Evolutionary conservation across 2,113 vertebrate genomes (phyloP), one percentile per base, ranked within the genome.

Genomic region (Xenopus laevis): DNA sequence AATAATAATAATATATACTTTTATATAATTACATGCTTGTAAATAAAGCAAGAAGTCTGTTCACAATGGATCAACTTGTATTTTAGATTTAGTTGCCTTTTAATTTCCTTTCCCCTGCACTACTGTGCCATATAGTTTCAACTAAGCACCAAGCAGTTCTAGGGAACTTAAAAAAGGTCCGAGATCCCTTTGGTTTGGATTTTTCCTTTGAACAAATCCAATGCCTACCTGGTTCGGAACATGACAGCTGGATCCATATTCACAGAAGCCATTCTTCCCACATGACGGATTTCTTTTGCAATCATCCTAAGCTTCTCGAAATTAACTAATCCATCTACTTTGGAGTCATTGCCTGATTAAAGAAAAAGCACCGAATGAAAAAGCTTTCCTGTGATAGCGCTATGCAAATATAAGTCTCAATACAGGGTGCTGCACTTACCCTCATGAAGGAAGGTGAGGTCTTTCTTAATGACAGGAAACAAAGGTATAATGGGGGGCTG

Each of bases 281-380:
- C 97, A 0, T 99, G 97, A 50, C 96, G 92, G 16, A 99, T 98
- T 87, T 99, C 97, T 87, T 98, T 99, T 11, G 97, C 97, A 44
- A 99, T 99, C 97, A 99, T 99, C 81, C 97, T 88, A 79, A 99
- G 89, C 87, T 99, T 99, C 89, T 98, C 97, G 81, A 99, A 99
- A 86, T 99, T 99, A 61, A 99, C 95, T 80, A 99, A 83, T 44
- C 97, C 97, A 6, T 99, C 97, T 64, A 99, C 97, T 81, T 98
- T 98, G 0, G 97, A 98, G 84, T 98, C 97, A 50, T 99, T 98
- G 60, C 97, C 97, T 98, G 21, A 30, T 13, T 15, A 45, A 70
- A 27, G 52, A 55, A 9, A 20, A 12, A 12, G 12, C 40, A 57
- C 61, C 2, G 9, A 10, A 50, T 50, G 47, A 13, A 50, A 17